These are phyloP conservation scores for Petromus typicus DNA, from an alignment of 2,113 vertebrate species.

Conservation along the genomic window DNA sequence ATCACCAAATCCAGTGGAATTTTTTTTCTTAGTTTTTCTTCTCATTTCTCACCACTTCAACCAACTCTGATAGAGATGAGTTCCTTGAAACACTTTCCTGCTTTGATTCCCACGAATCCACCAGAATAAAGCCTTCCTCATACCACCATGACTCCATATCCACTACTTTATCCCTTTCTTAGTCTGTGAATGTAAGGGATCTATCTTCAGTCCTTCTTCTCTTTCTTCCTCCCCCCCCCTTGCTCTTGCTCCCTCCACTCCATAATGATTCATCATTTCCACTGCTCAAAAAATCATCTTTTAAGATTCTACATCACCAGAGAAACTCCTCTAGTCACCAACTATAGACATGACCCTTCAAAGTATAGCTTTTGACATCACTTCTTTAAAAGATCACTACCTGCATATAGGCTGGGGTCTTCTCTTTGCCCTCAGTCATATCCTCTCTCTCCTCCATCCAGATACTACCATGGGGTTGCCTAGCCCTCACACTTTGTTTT, in stretches of 20 bases:
- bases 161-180: background rate
- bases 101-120: background rate
- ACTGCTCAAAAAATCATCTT: constrained; percentile 1
- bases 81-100: background rate
- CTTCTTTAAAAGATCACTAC: background rate
- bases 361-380: background rate
- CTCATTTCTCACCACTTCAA: background rate
- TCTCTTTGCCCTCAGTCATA: background rate
- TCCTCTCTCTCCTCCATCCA: background rate
- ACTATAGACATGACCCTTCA: too few species aligned
- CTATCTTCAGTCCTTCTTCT: background rate
- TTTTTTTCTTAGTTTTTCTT: background rate
- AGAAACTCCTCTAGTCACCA: too few species aligned
- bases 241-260: background rate
- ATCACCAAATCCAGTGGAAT: background rate
- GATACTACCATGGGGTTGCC: background rate
- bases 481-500: background rate
- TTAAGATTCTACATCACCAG: too few species aligned
- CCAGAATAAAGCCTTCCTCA: background rate
- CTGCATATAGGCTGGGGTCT: background rate
- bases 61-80: fast-evolving
- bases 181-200: background rate
- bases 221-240: background rate
- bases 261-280: background rate
- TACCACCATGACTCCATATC: background rate